Conservation (phyloP, 1,140 invertebrate species). For the Trichonephila clavata region DNA sequence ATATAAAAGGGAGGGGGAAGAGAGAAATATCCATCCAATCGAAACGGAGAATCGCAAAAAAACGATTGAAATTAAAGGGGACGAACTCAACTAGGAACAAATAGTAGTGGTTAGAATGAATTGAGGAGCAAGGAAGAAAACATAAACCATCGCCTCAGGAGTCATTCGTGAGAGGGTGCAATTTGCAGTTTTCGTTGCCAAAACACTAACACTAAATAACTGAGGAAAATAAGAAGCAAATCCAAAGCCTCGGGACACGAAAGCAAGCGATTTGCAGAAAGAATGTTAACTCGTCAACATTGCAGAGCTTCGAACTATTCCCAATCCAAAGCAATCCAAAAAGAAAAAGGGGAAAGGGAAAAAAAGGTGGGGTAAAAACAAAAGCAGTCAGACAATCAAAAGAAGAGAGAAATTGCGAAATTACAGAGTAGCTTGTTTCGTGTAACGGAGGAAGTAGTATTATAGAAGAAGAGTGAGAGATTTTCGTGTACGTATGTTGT, state of each 20-base stretch:
- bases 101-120: conserved; percentile 58
- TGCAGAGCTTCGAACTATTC: conserved; percentile 10
- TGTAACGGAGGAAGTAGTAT: conserved; percentile 61
- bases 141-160: conserved; percentile 71
- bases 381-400: conserved; percentile 19
- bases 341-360: conserved; percentile 12
- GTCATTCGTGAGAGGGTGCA: conserved; percentile 68
- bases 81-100: conserved; percentile 41
- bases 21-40: background rate
- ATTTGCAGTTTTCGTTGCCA: conserved; percentile 74
- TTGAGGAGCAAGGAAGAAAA: conserved; percentile 38
- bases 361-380: conserved; percentile 10
- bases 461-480: conserved; percentile 13
- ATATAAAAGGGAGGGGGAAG: too few relatives aligned
- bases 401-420: conserved; percentile 62
- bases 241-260: conserved; percentile 37
- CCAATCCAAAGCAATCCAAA: conserved; percentile 40
- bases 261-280: conserved; percentile 63
- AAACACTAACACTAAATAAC: conserved; percentile 74
- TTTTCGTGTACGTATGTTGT: background rate
- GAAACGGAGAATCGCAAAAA: background rate
- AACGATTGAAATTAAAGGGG: conserved; percentile 71
- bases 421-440: conserved; percentile 73
- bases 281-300: conserved; percentile 71
- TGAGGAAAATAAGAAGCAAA: conserved; percentile 25